Evolutionary conservation across 2,888 invertebrate species (phyloP), one percentile per base, ranked within the genome.

Genomic region (Apodemia mormo): DNA sequence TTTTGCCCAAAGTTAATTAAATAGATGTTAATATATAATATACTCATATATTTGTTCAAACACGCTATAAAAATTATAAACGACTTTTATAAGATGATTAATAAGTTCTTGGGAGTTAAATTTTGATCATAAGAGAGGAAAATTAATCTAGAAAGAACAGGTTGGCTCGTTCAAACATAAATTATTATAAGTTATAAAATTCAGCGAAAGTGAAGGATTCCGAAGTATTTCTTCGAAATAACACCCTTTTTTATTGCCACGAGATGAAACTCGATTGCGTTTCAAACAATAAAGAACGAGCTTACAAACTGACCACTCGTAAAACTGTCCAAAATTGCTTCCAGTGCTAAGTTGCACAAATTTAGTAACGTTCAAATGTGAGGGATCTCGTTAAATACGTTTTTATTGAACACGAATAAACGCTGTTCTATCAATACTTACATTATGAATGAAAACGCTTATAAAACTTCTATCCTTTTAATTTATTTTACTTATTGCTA

Each of bases 211-310:
- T 58, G 58, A 58, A 45, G 65, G 52, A 45, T 68, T 65, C 70
- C 72, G 73, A 71, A 71, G 70, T 70, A 70, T 70, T 72, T 70
- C 71, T 71, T 71, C 73, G 71, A 68, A 74, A 73, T 74, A 75
- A 73, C 72, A 71, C 75, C 69, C 72, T 73, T 76, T 45, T 73
- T 76, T 77, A 76, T 76, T 74, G 69, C 72, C 64, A 49, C 65
- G 68, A 73, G 71, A 72, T 74, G 70, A 73, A 73, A 74, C 75
- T 73, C 74, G 74, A 79, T 77, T 78, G 76, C 78, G 75, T 76
- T 78, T 74, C 74, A 73, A 75, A 76, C 77, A 75, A 78, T 82
- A 81, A 83, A 82, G 75, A 75, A 77, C 74, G 73, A 74, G 69
- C 70, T 68, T 67, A 71, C 71, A 72, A 72, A 74, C 72, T 76